phyloP scores from a whole-genome alignment of 1,140 invertebrate genomes.

The Drosophila sulfurigaster region DNA sequence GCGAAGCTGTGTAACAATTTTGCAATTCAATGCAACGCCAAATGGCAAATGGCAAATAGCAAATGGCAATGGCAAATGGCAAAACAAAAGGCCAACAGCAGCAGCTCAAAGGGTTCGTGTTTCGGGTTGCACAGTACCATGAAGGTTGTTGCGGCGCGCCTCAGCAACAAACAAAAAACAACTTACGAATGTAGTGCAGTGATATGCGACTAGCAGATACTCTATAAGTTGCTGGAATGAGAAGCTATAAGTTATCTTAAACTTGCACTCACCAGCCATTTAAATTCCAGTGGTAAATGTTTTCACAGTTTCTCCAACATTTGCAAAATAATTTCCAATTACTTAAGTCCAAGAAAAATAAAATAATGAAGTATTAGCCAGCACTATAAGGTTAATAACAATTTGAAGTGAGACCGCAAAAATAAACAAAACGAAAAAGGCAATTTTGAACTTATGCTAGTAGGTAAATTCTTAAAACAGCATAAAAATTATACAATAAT shows the following conservation, averaged over 20 bases:
- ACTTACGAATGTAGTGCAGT: neutral
- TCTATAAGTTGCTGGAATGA: neutral
- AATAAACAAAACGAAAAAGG: too few relatives aligned
- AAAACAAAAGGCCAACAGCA: conserved; percentile 37
- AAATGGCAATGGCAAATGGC: conserved; percentile 31
- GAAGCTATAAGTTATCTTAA: neutral
- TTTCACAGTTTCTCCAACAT: too few relatives aligned
- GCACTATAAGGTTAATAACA: too few relatives aligned
- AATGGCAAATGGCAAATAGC: conserved; percentile 22
- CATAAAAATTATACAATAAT: too few relatives aligned
- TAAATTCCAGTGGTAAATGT: too few relatives aligned
- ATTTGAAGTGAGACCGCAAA: too few relatives aligned
- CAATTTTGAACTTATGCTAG: too few relatives aligned
- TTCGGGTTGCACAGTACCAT: neutral
- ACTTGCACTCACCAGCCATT: too few relatives aligned
- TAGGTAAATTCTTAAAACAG: too few relatives aligned
- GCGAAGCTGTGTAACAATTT: conserved; percentile 35
- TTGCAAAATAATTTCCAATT: too few relatives aligned
- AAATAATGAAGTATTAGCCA: too few relatives aligned
- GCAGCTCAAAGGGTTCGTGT: neutral
- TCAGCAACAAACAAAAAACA: conserved; percentile 2
- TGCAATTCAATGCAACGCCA: conserved; percentile 43
- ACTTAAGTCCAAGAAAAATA: too few relatives aligned
- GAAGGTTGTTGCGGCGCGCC: conserved; percentile 2
- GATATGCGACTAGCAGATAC: neutral